Percentiles rank a stretch among this genome's conserved stretches.
These are phyloP conservation scores for Aspiorhynchus laticeps DNA, from an alignment of 2,113 vertebrate genomes.

Conservation along the genomic window DNA sequence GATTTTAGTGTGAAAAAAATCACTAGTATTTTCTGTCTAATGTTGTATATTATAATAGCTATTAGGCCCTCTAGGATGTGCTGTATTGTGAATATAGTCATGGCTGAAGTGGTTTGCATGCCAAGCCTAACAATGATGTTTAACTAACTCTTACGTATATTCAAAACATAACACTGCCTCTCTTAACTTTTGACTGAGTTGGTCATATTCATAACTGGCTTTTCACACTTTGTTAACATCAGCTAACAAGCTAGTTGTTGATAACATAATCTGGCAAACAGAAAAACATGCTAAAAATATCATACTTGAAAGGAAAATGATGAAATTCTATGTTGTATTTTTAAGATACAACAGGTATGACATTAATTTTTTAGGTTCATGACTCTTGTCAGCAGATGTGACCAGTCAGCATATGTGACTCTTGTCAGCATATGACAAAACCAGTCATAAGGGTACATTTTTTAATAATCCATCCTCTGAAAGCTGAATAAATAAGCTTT, in stretches of 20 bases:
- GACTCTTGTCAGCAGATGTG: neutral
- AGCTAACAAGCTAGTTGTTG: neutral
- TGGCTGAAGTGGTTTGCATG: neutral
- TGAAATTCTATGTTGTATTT: neutral
- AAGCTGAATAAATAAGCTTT: no score
- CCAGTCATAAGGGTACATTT: no score
- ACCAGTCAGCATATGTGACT: no score
- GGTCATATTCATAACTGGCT: neutral
- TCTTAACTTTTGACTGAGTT: neutral
- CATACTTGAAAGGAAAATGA: neutral
- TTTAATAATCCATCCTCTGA: no score
- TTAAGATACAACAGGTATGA: neutral
- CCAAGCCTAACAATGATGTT: neutral
- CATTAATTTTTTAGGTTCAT: neutral
- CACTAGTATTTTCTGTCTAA: no score
- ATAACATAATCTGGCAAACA: neutral
- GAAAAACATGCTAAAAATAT: no score
- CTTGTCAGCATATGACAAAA: no score
- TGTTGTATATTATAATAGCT: no score
- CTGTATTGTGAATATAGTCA: neutral
- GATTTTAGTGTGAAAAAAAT: no score
- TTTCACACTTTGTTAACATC: neutral
- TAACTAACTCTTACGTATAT: neutral
- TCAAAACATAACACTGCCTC: neutral
- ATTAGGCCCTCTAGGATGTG: neutral